phyloP scores from a whole-genome alignment of 2,113 vertebrate genomes.

The Menura novaehollandiae region DNA sequence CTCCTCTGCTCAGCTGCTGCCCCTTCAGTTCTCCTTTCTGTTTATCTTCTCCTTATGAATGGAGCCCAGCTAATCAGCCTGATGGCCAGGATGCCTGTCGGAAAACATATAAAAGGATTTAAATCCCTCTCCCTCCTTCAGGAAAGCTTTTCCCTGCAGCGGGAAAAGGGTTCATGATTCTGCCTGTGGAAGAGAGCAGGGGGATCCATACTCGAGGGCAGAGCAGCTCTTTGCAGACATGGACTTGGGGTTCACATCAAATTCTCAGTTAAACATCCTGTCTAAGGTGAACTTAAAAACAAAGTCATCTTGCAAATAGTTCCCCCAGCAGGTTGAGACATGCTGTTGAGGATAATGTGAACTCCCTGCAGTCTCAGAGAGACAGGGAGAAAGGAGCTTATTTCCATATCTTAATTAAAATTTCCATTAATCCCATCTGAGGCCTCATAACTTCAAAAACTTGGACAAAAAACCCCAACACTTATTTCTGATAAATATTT shows the following conservation, averaged over 20 bases:
- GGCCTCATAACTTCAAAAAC: conserved; percentile 67
- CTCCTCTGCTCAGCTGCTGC: background rate
- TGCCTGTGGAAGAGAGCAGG: too few relatives aligned
- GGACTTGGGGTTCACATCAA: background rate
- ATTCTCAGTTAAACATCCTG: background rate
- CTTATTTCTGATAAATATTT: conserved; percentile 72
- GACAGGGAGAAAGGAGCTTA: conserved; percentile 66
- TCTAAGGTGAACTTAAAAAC: conserved; percentile 40
- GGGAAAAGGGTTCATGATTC: background rate
- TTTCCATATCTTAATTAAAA: conserved; percentile 76
- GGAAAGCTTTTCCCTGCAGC: background rate
- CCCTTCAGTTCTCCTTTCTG: background rate
- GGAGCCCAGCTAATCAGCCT: background rate
- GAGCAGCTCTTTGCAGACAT: background rate
- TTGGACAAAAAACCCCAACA: conserved; percentile 41
- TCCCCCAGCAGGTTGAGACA: conserved; percentile 51
- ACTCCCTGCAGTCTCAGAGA: conserved; percentile 56
- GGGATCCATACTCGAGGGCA: fast-evolving
- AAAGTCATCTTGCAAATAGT: conserved; percentile 40
- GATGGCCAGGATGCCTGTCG: background rate
- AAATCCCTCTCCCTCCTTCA: background rate
- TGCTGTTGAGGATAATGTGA: conserved; percentile 53
- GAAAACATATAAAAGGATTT: background rate
- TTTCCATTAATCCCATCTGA: conserved; percentile 74
- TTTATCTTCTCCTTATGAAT: background rate